Base-by-base conservation (phyloP, 2,797 vertebrate species). In the Apogon talboti region DNA sequence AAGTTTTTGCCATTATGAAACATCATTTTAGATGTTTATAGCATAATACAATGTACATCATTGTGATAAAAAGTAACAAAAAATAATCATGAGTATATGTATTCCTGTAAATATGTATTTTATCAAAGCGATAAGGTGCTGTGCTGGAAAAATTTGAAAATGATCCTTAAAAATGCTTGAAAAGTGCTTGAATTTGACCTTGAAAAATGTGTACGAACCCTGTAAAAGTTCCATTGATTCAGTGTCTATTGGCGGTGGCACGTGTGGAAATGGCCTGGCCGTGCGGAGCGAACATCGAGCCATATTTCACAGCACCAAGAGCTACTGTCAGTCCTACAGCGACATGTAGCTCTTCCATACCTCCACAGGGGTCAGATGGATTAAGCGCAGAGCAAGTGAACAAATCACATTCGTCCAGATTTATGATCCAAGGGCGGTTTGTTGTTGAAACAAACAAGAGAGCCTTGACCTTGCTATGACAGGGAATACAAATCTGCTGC, bases 401-500 rank as follows among this genome's bases (percentile, higher is more conserved):
- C 61, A 69, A 84, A 65, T 66, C 68, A 64, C 47, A 7, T 61
- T 66, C 52, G 35, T 57, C 42, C 60, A 79, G 52, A 86, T 54
- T 83, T 71, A 79, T 69, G 16, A 6, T 67, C 11, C 46, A 42
- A 21, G 40, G 52, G 16, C 6, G 1, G 65, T 33, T 57, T 78
- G 42, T 81, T 81, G 67, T 74, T 66, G 73, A 33, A 58, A 41
- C 76, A 71, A 73, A 82, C 53, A 66, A 56, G 58, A 60, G 72
- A 82, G 66, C 82, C 72, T 77, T 82, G 77, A 82, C 66, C 73
- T 66, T n/a, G 43, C 46, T 56, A 16, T 14, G 51, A 18, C 6
- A 2, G 3, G 33, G 9, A 35, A 12, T 3, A 57, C 12, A 16
- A 24, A 38, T 44, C 15, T 41, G 15, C 30, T 37, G 0, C 41